These are phyloP conservation scores for Geothlypis trichas DNA, from an alignment of 2,113 vertebrate genomes.

Conservation along the genomic window DNA sequence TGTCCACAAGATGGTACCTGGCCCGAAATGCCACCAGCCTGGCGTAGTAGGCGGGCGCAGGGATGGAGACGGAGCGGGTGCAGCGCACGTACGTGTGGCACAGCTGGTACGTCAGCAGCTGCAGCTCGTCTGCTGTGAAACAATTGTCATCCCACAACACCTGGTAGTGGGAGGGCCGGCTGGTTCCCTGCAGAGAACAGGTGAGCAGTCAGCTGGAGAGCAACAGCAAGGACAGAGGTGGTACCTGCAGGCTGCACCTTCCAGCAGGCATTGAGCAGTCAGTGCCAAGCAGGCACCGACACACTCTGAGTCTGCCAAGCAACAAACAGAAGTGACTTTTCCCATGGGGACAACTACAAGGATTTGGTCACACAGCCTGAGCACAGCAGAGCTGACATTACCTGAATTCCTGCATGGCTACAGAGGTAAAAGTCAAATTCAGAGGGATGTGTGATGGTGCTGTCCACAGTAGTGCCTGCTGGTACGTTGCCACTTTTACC, in stretches of 20 bases:
- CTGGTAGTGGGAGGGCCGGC: slow-evolving; percentile 98
- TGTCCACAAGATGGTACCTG: slow-evolving; percentile 97
- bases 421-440: slow-evolving; percentile 99
- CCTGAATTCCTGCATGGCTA: slow-evolving; percentile 99
- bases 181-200: slow-evolving; percentile 86
- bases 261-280: neutral
- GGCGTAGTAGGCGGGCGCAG: slow-evolving; percentile 96
- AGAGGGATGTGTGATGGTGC: slow-evolving; percentile 97
- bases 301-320: neutral
- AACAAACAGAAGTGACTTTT: neutral
- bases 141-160: slow-evolving; percentile 99
- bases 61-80: slow-evolving; percentile 96
- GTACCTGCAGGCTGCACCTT: neutral
- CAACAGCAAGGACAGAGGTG: neutral
- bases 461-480: slow-evolving; percentile 98
- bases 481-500: slow-evolving; percentile 98
- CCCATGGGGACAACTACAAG: neutral
- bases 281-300: neutral
- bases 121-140: slow-evolving; percentile 94
- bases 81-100: slow-evolving; percentile 98
- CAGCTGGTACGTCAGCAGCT: slow-evolving; percentile 97
- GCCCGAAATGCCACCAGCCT: slow-evolving; percentile 94
- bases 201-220: neutral
- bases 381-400: slow-evolving; percentile 56
- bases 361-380: neutral